Evolutionary conservation across 2,888 invertebrate genomes (phyloP).

Genomic region (Craniophora ligustri): DNA sequence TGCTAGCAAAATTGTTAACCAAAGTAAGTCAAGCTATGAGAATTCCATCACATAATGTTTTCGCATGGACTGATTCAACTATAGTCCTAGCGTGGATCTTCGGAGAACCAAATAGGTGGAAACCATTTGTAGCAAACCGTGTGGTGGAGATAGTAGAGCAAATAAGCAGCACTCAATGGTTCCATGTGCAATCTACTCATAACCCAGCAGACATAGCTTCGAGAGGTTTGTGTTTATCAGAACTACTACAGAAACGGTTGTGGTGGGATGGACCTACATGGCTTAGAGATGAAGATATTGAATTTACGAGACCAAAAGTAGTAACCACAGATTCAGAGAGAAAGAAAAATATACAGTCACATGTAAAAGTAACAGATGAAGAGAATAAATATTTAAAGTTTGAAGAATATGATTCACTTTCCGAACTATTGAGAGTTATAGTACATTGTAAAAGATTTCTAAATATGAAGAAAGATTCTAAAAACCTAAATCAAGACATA

Average conservation of each 20-base stretch:
- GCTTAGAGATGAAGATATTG: background rate
- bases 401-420: background rate
- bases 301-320: slow-evolving; percentile 1
- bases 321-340: background rate
- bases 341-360: background rate
- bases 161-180: slow-evolving; percentile 5
- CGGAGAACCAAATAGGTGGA: slow-evolving; percentile 6
- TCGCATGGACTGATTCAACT: slow-evolving; percentile 9
- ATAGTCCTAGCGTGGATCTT: slow-evolving; percentile 4
- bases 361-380: background rate
- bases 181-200: slow-evolving; percentile 4
- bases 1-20: slow-evolving; percentile 4
- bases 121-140: slow-evolving; percentile 8
- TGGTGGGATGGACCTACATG: slow-evolving; percentile 4
- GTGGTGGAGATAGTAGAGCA: slow-evolving; percentile 4
- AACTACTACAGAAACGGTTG: background rate
- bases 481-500: background rate
- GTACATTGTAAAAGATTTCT: slow-evolving; percentile 1
- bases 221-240: background rate
- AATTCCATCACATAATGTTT: slow-evolving; percentile 1
- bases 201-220: slow-evolving; percentile 2
- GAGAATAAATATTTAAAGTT: background rate
- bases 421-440: background rate
- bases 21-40: slow-evolving; percentile 4
- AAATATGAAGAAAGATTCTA: background rate